Percentiles rank a stretch among this genome's conserved stretches.
Conservation (phyloP, 2,888 invertebrate genomes). For the Leptopilina syphax region DNA sequence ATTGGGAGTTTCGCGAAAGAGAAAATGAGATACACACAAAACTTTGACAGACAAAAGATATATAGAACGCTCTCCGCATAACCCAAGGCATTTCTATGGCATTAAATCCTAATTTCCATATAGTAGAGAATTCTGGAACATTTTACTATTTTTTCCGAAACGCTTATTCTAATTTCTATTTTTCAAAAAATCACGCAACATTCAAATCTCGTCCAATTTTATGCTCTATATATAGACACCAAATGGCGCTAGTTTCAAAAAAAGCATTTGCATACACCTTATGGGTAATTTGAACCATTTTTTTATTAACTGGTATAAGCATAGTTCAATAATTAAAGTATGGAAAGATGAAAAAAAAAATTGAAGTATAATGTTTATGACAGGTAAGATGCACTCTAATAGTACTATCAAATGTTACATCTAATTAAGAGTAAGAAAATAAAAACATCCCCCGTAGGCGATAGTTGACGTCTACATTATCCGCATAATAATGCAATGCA, state of each 20-base stretch:
- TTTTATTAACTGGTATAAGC: too few species aligned
- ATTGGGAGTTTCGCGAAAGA: slow-evolving; percentile 14
- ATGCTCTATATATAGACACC: too few species aligned
- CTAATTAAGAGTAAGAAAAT: slow-evolving; percentile 14
- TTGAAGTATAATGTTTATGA: too few species aligned
- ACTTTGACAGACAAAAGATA: slow-evolving; percentile 20
- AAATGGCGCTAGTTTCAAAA: too few species aligned
- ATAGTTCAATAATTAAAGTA: too few species aligned
- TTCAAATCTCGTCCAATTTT: too few species aligned
- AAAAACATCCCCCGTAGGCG: slow-evolving; percentile 5
- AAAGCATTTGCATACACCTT: too few species aligned
- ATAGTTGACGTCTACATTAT: slow-evolving; percentile 37
- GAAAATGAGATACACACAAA: slow-evolving; percentile 6
- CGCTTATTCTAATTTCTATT: not conserved
- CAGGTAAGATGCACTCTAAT: not conserved
- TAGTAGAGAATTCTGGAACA: not conserved
- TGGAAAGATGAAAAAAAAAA: too few species aligned
- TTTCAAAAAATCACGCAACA: too few species aligned
- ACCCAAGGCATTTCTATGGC: slow-evolving; percentile 4
- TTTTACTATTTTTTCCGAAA: not conserved
- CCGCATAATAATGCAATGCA: not conserved
- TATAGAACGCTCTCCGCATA: not conserved
- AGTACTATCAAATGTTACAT: slow-evolving; percentile 1
- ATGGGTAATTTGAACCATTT: too few species aligned
- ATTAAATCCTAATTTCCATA: slow-evolving; percentile 23